Evolutionary conservation across 2,113 vertebrate species (phyloP), one percentile per base, ranked within the genome.

Genomic region (Serranochromis macrocephalus): DNA sequence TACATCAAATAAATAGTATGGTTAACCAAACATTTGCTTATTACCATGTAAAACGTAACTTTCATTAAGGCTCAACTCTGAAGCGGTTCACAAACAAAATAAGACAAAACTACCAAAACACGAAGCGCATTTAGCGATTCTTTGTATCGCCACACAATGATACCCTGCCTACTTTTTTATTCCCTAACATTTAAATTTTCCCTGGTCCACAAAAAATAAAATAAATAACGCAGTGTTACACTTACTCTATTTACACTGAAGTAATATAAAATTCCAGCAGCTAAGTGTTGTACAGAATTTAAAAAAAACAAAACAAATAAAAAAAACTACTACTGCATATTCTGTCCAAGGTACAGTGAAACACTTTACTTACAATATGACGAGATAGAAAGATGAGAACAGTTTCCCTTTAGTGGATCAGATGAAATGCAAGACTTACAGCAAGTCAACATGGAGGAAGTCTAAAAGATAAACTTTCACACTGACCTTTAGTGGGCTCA

Each of bases 281-380:
- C 71, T 19, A 49, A 31, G 9, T 1, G 9, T 19, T 31, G 42
- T 47, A 47, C 42, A 71, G 0, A 38, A 66, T 66, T 31, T 1
- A 10, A 19, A 33, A 33, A n/a, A 9, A 0, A 21, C 1, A 53
- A 1, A 3, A 1, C 21, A 2, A 21, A 21, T 21, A 21, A 0
- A 8, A 3, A 66, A 14, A 10, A 7, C 21, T 21, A 7, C 2
- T 3, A 11, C 9, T 47, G 42, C 21, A 29, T 47, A 29, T 29
- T 10, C 42, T 19, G 16, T 31, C 42, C 24, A 26, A 45, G 21
- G 66, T 11, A 47, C 40, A 75, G 24, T 29, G 68, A 29, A 47
- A 47, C 40, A 75, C 40, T 47, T 47, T 73, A 73, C 36, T 73
- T 75, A 75, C 40, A 73, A 9, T 47, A 36, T 66, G 61, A 66